A percentile compares a stretch with the other conserved stretches of the same genome.
Evolutionary conservation across 2,113 vertebrate species (phyloP).

Genomic region (Pithys albifrons): DNA sequence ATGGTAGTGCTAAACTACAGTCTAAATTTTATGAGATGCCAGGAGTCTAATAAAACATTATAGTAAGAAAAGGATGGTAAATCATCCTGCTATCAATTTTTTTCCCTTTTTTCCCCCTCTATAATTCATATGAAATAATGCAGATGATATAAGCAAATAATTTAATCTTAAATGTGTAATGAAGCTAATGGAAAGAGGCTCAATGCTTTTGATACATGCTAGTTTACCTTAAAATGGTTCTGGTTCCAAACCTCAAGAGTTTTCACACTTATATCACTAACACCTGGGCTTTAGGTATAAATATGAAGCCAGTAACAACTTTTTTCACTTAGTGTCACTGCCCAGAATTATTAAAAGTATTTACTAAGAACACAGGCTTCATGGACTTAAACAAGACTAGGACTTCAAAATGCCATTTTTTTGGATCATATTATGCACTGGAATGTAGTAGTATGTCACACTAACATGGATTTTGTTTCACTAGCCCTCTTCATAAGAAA

Average conservation of each 20-base stretch:
- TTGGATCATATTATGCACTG: neutral
- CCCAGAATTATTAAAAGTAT: neutral
- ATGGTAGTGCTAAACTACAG: neutral
- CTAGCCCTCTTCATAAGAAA: neutral
- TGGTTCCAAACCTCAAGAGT: neutral
- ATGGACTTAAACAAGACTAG: neutral
- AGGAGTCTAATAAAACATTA: neutral
- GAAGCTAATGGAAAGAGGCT: neutral
- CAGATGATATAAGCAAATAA: neutral
- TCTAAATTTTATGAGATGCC: conserved; percentile 19
- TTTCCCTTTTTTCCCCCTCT: neutral
- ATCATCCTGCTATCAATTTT: neutral
- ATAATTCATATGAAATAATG: neutral
- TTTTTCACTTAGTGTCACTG: neutral
- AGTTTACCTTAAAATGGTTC: neutral
- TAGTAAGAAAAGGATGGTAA: neutral
- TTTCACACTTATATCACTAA: neutral
- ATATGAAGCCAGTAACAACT: neutral
- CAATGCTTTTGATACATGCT: neutral
- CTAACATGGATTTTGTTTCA: neutral
- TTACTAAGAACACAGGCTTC: neutral
- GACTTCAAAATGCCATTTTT: neutral
- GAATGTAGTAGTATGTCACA: neutral
- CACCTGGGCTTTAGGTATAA: neutral
- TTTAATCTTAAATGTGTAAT: neutral